Evolutionary conservation across 2,797 vertebrate species (phyloP).

Genomic region (Philypnodon macrostomus): DNA sequence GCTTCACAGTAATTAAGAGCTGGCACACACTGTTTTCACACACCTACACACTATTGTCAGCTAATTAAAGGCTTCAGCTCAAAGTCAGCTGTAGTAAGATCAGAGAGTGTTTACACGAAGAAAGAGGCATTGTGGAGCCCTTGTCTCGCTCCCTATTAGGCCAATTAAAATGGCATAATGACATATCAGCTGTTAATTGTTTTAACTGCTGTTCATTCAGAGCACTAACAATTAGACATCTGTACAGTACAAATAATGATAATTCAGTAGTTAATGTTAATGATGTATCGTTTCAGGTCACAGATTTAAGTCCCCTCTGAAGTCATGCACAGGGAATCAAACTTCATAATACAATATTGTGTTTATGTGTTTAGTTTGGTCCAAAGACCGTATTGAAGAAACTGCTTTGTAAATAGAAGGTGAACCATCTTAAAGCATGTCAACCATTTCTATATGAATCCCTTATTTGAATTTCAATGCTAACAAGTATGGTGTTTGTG

Average conservation of each 20-base stretch:
- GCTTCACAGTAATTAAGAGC: slow-evolving; percentile 54
- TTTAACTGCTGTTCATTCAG: slow-evolving; percentile 45
- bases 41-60: slow-evolving; percentile 9
- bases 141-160: slow-evolving; percentile 39
- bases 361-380: not conserved
- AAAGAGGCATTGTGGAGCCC: slow-evolving; percentile 32
- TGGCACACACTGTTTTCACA: slow-evolving; percentile 26
- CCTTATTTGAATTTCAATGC: no score
- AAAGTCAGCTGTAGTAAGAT: slow-evolving; percentile 45
- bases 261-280: slow-evolving; percentile 23
- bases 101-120: slow-evolving; percentile 25
- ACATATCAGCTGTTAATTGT: slow-evolving; percentile 53
- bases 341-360: no score
- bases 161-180: slow-evolving; percentile 54
- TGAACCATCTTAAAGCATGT: not conserved
- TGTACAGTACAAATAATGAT: slow-evolving; percentile 12
- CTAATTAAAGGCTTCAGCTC: slow-evolving; percentile 57
- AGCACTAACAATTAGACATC: slow-evolving; percentile 26
- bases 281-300: no score
- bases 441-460: not conserved
- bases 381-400: not conserved
- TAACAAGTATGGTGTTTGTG: not conserved
- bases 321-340: no score
- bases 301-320: no score
- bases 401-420: not conserved